Percentiles rank a stretch among this genome's conserved stretches.
Evolutionary conservation across 2,888 invertebrate genomes (phyloP).

Genomic region (Acrocyrtus sp.): DNA sequence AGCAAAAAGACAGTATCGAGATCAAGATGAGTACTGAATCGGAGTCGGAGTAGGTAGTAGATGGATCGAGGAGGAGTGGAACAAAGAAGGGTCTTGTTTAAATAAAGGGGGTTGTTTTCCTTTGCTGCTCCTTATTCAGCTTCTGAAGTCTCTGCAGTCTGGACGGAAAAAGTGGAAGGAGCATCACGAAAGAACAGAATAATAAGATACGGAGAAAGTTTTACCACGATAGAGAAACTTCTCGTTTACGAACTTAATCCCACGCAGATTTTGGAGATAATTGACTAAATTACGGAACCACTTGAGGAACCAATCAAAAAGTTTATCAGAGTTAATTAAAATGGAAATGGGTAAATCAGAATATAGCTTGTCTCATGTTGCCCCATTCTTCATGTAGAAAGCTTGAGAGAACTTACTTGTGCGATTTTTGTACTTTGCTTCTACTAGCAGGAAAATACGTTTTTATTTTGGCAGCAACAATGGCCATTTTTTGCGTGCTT

Average conservation of each 20-base stretch:
- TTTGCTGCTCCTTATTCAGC: slow-evolving; percentile 14
- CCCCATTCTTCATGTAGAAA: slow-evolving; percentile 13
- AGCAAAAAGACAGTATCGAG: too few species aligned
- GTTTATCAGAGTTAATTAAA: background rate
- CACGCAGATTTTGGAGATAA: too few species aligned
- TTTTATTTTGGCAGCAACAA: slow-evolving; percentile 6
- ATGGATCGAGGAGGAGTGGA: too few species aligned
- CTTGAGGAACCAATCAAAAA: background rate
- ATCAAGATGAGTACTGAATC: too few species aligned
- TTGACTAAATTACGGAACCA: background rate
- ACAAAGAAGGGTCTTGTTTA: background rate
- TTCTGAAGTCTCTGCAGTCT: background rate
- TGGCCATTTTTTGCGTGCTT: slow-evolving; percentile 16
- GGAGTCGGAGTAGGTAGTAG: too few species aligned
- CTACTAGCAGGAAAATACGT: slow-evolving; percentile 25
- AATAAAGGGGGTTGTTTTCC: slow-evolving; percentile 19
- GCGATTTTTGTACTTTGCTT: too few species aligned
- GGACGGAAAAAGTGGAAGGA: background rate
- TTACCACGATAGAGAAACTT: background rate
- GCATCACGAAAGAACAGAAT: background rate
- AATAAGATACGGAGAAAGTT: background rate
- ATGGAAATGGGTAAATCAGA: slow-evolving; percentile 28
- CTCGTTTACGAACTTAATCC: background rate
- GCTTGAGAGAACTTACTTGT: too few species aligned
- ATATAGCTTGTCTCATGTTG: background rate